phyloP scores from a whole-genome alignment of 2,888 invertebrate species.

The Aelia acuminata region DNA sequence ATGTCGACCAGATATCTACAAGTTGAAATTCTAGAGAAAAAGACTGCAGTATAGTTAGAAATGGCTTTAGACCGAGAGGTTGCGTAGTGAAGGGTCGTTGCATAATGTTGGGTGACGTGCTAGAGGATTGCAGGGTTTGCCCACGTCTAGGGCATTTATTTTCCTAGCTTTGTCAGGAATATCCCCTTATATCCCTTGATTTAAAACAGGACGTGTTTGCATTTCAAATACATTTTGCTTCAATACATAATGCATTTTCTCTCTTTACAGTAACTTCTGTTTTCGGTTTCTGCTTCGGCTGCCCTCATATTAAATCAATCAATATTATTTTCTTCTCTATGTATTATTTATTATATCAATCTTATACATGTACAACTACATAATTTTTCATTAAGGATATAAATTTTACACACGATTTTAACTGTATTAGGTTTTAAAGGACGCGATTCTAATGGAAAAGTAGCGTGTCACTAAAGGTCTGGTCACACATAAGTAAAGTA shows the following conservation, averaged over 20 bases:
- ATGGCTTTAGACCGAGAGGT: background rate
- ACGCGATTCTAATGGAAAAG: too few relatives aligned
- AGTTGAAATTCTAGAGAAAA: too few relatives aligned
- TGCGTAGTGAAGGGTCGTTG: background rate
- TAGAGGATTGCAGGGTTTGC: background rate
- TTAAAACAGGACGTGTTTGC: background rate
- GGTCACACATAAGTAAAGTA: too few relatives aligned
- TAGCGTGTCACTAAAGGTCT: too few relatives aligned
- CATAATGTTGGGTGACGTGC: background rate
- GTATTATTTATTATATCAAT: too few relatives aligned
- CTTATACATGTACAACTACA: too few relatives aligned
- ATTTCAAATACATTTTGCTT: background rate
- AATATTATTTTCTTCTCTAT: background rate
- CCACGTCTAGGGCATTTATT: background rate
- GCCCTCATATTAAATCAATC: background rate
- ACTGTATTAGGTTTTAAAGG: too few relatives aligned
- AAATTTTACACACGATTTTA: too few relatives aligned
- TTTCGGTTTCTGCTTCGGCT: background rate
- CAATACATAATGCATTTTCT: slow-evolving; percentile 8
- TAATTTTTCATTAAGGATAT: too few relatives aligned
- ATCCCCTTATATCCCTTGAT: background rate
- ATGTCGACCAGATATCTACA: too few relatives aligned
- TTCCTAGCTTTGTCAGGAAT: background rate
- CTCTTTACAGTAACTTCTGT: background rate
- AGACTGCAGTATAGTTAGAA: background rate